Conservation (phyloP, 2,888 invertebrate genomes). For the Cerastoderma edule region DNA sequence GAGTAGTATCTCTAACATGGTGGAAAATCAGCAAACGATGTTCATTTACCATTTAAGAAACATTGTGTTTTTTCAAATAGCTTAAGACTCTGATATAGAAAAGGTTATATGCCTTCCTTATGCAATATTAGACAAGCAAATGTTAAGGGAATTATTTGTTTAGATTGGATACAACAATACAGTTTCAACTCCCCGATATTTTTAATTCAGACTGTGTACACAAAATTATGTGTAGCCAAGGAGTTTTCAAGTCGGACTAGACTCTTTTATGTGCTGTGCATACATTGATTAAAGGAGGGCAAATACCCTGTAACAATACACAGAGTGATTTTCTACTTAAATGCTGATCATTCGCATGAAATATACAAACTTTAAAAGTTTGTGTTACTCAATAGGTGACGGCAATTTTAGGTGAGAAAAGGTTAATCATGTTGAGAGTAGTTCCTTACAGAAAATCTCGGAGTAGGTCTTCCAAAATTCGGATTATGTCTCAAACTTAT, state of each 20-base stretch:
- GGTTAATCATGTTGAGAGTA: slow-evolving; percentile 30
- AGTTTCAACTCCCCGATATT: background rate
- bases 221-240: slow-evolving; percentile 1
- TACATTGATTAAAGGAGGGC: slow-evolving; percentile 28
- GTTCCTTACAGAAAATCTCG: too few species aligned
- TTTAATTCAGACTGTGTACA: background rate
- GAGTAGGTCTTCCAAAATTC: too few species aligned
- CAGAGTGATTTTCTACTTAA: slow-evolving; percentile 52
- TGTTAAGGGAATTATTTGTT: background rate
- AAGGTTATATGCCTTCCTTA: too few species aligned
- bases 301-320: slow-evolving; percentile 42
- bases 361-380: slow-evolving; percentile 5
- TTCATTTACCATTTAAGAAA: too few species aligned
- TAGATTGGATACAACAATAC: background rate
- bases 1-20: too few species aligned
- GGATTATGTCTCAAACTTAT: too few species aligned
- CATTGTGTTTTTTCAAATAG: too few species aligned
- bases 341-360: slow-evolving; percentile 18
- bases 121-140: too few species aligned
- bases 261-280: slow-evolving; percentile 15
- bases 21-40: too few species aligned
- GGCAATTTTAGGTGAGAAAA: slow-evolving; percentile 42
- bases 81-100: too few species aligned
- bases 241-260: background rate
- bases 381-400: slow-evolving; percentile 11